These are phyloP conservation scores for Tinea trinotella DNA, from an alignment of 2,888 invertebrate species.

Conservation along the genomic window DNA sequence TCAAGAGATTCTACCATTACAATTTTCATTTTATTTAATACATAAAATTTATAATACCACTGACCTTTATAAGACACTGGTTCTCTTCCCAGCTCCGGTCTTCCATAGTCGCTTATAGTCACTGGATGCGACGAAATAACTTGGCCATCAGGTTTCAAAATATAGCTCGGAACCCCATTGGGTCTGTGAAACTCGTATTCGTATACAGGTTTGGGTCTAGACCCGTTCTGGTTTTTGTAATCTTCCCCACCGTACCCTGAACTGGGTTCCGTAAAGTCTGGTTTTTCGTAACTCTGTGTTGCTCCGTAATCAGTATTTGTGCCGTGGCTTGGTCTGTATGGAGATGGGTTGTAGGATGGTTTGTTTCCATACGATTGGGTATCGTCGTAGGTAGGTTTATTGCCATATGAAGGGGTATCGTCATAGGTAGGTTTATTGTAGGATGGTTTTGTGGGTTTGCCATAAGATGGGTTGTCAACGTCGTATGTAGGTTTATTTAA, in stretches of 20 bases:
- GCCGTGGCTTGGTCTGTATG: neutral
- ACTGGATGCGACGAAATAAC: conserved; percentile 53
- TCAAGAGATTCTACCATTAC: too few species aligned
- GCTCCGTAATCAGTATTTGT: conserved; percentile 19
- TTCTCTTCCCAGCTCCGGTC: conserved; percentile 33
- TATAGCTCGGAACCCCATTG: conserved; percentile 42
- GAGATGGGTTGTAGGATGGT: neutral
- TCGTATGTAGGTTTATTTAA: neutral
- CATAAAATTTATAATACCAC: conserved; percentile 28
- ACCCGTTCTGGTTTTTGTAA: conserved; percentile 22
- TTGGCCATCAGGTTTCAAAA: conserved; percentile 41
- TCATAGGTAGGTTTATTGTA: conserved; percentile 21
- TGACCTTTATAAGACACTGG: conserved; percentile 46
- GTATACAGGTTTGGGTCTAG: conserved; percentile 43
- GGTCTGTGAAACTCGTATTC: conserved; percentile 50
- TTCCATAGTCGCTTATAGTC: conserved; percentile 40
- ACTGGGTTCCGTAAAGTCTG: conserved; percentile 18
- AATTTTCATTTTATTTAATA: neutral
- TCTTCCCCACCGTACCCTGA: conserved; percentile 15
- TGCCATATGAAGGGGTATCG: conserved; percentile 22
- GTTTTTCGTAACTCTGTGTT: conserved; percentile 21
- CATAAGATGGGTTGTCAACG: neutral
- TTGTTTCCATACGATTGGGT: neutral
- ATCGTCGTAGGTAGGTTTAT: too few species aligned
- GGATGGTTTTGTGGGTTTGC: conserved; percentile 18